phyloP scores from a whole-genome alignment of 2,113 vertebrate species.

The Poeciliopsis turrubarensis region DNA sequence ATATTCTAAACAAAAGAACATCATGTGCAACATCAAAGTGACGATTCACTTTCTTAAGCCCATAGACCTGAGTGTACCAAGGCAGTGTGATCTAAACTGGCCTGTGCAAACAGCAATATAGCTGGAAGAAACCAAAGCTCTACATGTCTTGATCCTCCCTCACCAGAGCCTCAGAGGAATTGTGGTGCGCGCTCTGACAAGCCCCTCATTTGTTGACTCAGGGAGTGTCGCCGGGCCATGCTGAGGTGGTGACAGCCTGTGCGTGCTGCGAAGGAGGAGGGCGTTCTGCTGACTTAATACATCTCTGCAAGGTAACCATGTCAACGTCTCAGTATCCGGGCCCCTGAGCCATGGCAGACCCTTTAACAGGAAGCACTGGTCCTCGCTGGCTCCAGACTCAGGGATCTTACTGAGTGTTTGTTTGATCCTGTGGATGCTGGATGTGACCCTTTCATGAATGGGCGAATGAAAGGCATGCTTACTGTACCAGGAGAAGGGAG shows the following conservation, averaged over 20 bases:
- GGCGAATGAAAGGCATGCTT: slow-evolving; percentile 52
- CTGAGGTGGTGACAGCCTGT: slow-evolving; percentile 75
- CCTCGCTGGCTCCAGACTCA: slow-evolving; percentile 31
- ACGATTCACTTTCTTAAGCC: slow-evolving; percentile 28
- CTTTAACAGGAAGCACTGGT: slow-evolving; percentile 55
- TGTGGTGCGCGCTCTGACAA: slow-evolving; percentile 78
- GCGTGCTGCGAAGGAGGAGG: slow-evolving; percentile 43
- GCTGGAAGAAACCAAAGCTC: slow-evolving; percentile 72
- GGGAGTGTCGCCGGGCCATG: slow-evolving; percentile 78
- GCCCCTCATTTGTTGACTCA: slow-evolving; percentile 80
- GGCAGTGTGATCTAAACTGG: slow-evolving; percentile 32
- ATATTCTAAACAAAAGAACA: slow-evolving; percentile 13
- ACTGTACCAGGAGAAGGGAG: slow-evolving; percentile 67
- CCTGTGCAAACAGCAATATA: slow-evolving; percentile 51
- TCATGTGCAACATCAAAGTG: slow-evolving; percentile 23
- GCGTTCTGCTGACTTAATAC: slow-evolving; percentile 56
- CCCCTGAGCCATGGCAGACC: slow-evolving; percentile 46
- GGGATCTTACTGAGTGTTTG: slow-evolving; percentile 45
- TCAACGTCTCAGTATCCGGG: slow-evolving; percentile 47
- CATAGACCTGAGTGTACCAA: slow-evolving; percentile 22
- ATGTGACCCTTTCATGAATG: slow-evolving; percentile 46
- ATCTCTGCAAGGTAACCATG: slow-evolving; percentile 68
- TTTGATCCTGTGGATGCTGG: slow-evolving; percentile 49
- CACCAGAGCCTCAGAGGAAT: slow-evolving; percentile 73
- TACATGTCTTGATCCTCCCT: slow-evolving; percentile 67